These are phyloP conservation scores for Scaptomyza hsui DNA, from an alignment of 1,140 invertebrate genomes.

Conservation along the genomic window DNA sequence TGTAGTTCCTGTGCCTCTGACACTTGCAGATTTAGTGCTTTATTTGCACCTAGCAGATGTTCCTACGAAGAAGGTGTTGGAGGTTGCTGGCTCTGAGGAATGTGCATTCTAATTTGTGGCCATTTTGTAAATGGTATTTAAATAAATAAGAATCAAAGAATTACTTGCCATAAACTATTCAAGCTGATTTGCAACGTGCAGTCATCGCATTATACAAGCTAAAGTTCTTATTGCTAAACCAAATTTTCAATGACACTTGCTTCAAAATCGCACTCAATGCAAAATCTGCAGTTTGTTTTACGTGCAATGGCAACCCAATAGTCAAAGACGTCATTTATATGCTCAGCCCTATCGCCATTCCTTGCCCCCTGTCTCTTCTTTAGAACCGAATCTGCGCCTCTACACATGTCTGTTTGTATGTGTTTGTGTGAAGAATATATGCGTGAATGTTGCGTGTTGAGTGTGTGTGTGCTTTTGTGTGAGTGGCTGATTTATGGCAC, in stretches of 20 bases:
- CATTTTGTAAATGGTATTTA: not conserved
- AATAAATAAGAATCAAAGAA: slow-evolving; percentile 2
- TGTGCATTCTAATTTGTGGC: not conserved
- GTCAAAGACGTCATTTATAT: slow-evolving; percentile 74
- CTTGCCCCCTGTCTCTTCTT: too few species aligned
- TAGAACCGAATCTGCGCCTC: too few species aligned
- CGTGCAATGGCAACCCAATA: slow-evolving; percentile 68
- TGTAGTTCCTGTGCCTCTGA: slow-evolving; percentile 56
- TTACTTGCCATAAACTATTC: not conserved
- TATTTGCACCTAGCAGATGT: slow-evolving; percentile 53
- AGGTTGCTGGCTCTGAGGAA: too few species aligned
- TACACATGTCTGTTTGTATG: not conserved
- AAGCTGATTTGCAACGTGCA: not conserved
- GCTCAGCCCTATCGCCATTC: slow-evolving; percentile 16
- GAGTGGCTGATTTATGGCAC: slow-evolving; percentile 76
- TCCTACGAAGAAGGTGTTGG: too few species aligned
- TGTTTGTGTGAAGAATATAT: slow-evolving; percentile 1
- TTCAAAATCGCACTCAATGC: slow-evolving; percentile 45
- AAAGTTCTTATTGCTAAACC: too few species aligned
- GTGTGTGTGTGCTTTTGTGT: slow-evolving; percentile 10
- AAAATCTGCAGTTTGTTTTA: slow-evolving; percentile 72
- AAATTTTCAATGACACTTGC: too few species aligned
- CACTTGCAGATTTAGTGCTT: slow-evolving; percentile 73
- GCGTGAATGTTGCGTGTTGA: slow-evolving; percentile 18
- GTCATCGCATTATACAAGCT: too few species aligned